Percentiles rank a stretch among this genome's conserved stretches.
These are phyloP conservation scores for Corythornis cristatus DNA, from an alignment of 2,113 vertebrate genomes.

Conservation along the genomic window DNA sequence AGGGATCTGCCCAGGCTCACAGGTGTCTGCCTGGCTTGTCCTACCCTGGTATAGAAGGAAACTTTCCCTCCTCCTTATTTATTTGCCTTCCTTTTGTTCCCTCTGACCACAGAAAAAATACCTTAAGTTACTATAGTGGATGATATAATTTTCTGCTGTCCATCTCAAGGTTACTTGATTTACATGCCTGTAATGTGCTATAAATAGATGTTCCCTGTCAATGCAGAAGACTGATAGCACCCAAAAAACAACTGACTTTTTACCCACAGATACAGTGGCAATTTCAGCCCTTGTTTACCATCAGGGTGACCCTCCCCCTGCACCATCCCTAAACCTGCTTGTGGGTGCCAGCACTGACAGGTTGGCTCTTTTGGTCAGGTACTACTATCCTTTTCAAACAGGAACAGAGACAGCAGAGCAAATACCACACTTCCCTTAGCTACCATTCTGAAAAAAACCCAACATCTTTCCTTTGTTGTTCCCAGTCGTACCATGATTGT, in stretches of 20 bases:
- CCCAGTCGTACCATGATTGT: background rate
- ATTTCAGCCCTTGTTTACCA: background rate
- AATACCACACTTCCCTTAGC: background rate
- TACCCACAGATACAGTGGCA: background rate
- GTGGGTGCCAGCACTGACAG: fast-evolving
- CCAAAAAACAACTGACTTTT: background rate
- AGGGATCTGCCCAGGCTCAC: background rate
- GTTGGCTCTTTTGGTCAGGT: background rate
- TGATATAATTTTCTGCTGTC: background rate
- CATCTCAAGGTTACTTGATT: background rate
- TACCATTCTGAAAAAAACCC: background rate
- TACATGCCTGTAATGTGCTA: background rate
- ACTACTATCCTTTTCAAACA: background rate
- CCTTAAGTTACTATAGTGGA: background rate
- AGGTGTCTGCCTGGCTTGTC: fast-evolving
- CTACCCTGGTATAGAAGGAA: background rate
- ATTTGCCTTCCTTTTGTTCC: background rate
- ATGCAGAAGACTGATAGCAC: background rate
- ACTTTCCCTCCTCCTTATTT: background rate
- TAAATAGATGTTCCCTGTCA: background rate
- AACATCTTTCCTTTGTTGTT: background rate
- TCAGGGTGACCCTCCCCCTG: fast-evolving
- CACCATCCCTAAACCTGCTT: background rate
- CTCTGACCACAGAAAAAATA: background rate
- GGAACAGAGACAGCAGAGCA: background rate